A percentile compares a stretch with the other conserved stretches of the same genome.
Evolutionary conservation across 2,113 vertebrate genomes (phyloP).

Genomic region (Pantherophis guttatus): DNA sequence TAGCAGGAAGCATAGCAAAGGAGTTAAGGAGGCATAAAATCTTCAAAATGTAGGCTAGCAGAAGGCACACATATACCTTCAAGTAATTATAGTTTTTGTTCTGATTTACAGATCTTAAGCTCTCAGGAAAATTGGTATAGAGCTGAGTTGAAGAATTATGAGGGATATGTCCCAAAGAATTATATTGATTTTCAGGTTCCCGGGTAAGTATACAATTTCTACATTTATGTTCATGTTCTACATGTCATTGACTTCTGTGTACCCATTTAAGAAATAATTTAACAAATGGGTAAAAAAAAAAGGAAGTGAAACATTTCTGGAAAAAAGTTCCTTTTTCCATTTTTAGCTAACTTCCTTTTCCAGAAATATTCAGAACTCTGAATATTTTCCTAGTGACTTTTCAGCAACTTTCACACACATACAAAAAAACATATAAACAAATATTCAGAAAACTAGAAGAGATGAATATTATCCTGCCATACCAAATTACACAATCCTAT

Average conservation of each 20-base stretch:
- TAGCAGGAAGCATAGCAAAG: background rate
- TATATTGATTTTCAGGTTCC: conserved; percentile 83
- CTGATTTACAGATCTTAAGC: conserved; percentile 78
- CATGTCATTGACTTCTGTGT: fast-evolving
- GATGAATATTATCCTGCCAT: background rate
- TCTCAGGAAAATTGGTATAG: conserved; percentile 88
- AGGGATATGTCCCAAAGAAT: conserved; percentile 91
- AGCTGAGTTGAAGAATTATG: conserved; percentile 85
- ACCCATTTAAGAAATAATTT: fast-evolving
- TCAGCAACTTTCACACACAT: background rate
- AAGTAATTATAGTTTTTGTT: conserved; percentile 28
- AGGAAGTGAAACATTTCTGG: background rate
- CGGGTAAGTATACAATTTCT: conserved; percentile 70
- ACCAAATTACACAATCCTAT: background rate
- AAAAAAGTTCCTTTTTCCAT: background rate
- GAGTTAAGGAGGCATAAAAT: background rate
- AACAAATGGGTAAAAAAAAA: background rate
- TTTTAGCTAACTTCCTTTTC: background rate
- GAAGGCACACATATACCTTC: background rate
- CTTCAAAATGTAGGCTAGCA: background rate
- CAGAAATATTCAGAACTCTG: background rate
- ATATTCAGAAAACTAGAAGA: background rate
- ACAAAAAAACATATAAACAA: background rate
- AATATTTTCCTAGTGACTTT: background rate
- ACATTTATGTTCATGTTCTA: background rate